These are phyloP conservation scores for Branchinecta sandiegonensis DNA, from an alignment of 2,888 invertebrate genomes.

Conservation along the genomic window DNA sequence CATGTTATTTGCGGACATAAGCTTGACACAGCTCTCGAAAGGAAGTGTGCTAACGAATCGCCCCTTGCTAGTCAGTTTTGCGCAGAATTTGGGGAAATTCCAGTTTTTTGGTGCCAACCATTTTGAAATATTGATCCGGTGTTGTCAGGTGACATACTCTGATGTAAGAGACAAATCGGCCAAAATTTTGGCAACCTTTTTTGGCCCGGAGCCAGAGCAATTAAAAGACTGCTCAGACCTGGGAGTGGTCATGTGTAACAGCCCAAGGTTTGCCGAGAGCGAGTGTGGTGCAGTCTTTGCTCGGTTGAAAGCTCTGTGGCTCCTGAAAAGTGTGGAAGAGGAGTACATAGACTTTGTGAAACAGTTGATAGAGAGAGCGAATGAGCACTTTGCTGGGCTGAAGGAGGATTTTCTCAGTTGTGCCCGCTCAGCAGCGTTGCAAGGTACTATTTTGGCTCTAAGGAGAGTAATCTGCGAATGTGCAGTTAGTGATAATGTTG, in stretches of 20 bases:
- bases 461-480: not conserved
- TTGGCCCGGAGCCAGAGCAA: not conserved
- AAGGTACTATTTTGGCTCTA: not conserved
- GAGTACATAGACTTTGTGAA: not conserved
- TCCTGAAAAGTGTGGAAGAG: not conserved
- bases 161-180: constrained; percentile 1
- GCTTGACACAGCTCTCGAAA: not conserved
- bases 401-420: not conserved
- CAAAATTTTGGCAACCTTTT: not conserved
- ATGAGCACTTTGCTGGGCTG: not conserved
- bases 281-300: constrained; percentile 13
- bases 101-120: not conserved
- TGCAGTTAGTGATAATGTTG: not conserved
- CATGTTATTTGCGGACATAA: not conserved
- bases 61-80: not conserved
- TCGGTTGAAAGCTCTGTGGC: constrained; percentile 5
- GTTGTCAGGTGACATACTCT: not conserved
- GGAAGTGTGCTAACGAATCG: not conserved
- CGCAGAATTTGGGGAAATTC: not conserved
- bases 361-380: not conserved
- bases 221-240: not conserved
- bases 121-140: not conserved
- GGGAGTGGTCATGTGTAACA: not conserved
- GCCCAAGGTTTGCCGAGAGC: not conserved
- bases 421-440: not conserved